Conservation (phyloP, 2,797 vertebrate genomes). For the Hemitrygon akajei region DNA sequence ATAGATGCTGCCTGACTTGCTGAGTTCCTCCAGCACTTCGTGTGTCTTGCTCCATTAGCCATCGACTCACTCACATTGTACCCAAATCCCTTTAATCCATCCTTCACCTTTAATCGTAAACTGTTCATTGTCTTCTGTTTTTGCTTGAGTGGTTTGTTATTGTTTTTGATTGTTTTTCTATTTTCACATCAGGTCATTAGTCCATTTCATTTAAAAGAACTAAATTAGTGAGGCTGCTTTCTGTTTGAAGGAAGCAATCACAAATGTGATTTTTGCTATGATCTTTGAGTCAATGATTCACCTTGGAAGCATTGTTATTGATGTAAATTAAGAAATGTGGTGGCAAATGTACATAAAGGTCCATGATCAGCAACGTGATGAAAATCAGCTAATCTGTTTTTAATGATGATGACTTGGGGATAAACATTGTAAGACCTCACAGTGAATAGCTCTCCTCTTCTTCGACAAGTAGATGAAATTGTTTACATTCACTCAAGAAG, state of each 20-base stretch:
- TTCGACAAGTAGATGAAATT: background rate
- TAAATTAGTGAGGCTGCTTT: background rate
- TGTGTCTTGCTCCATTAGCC: too few relatives aligned
- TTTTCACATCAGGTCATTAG: background rate
- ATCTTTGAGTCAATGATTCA: background rate
- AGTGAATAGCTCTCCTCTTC: background rate
- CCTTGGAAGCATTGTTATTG: background rate
- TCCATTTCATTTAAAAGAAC: background rate
- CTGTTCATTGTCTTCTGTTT: background rate
- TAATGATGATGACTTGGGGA: background rate
- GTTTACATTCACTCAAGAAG: background rate
- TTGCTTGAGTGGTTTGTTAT: background rate
- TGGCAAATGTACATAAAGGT: background rate
- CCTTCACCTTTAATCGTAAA: background rate
- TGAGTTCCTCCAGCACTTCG: too few relatives aligned
- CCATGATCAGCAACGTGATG: background rate
- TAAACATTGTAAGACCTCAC: background rate
- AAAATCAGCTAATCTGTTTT: background rate
- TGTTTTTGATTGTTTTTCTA: background rate
- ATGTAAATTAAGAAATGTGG: background rate
- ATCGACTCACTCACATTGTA: too few relatives aligned
- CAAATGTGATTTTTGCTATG: background rate
- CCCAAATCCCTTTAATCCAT: too few relatives aligned
- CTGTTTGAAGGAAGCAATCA: background rate
- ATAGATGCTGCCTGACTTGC: too few relatives aligned